Base-by-base conservation (phyloP, 2,888 invertebrate genomes). In the Drosophila pseudotakahashii region DNA sequence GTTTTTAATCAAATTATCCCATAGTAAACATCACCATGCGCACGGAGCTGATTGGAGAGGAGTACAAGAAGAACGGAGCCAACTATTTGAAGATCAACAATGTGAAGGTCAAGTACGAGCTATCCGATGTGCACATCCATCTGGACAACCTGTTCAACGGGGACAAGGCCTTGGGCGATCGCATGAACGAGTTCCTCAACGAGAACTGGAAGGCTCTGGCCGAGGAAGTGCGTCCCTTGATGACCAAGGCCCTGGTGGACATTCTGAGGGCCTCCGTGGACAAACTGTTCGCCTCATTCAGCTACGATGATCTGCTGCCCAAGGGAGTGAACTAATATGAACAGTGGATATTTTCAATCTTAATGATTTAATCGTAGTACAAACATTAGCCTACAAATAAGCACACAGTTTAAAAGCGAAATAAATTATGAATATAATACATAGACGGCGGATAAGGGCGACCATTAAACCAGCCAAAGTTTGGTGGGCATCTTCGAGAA, bases 131-230 rank as follows among this genome's bases (percentile, higher is more conserved):
- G 0, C 92, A 93, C 13, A 93, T 96, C 73, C 93, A 94, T 73
- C 91, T 97, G 51, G 94, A 95, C 16, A 94, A 96, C 91, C 92
- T 96, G 1, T 96, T 96, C 84, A 95, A 95, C 69, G 95, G 95
- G 0, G 95, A 96, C 75, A 92, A 93, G 59, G 94, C 94, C 68
- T 90, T 96, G 59, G 95, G 95, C 32, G 93, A 94, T 19, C 94
- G 95, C 2, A 95, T 96, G 95, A 96, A 96, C 89, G 91, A 93
- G 34, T 96, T 96, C 89, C 90, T 97, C 23, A 96, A 96, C 85
- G 95, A 96, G 50, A 96, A 96, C 89, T 96, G 96, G 96, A 93
- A 94, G 79, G 93, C 93, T 34, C 93, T 97, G 1, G 93, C 95
- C 0, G 94, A 94, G 32, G 96, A 96, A 82, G 93, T 97, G 5